Evolutionary conservation across 2,888 invertebrate genomes (phyloP), one percentile per base, ranked within the genome.

Genomic region (Drosophila testacea): DNA sequence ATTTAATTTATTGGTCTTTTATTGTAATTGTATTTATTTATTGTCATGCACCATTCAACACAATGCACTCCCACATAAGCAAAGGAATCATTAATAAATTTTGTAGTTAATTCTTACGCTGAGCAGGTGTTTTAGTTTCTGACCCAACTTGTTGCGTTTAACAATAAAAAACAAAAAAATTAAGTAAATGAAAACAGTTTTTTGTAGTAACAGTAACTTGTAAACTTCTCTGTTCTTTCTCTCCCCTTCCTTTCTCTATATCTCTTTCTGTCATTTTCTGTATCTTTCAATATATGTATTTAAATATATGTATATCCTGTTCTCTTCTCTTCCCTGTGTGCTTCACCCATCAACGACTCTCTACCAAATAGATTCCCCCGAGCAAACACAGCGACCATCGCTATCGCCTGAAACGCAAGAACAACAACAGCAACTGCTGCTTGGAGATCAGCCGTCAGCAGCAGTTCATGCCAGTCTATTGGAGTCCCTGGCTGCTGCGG

Each of bases 401-500:
- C 69, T 59, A 55, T 86, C 87, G 64, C 73, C 81, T 69, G 81
- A 86, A 71, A 70, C 69, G 70, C 81, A 69, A 56, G 75, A 74
- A 39, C 76, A 71, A n/a, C 72, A 73, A 36, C 85, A 71, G 61
- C 80, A 73, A 64, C 32, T 76, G 65, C 69, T 72, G 51, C 52
- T 75, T 44, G 74, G 77, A 55, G 77, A 79, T 51, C 76, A 79
- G 47, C 79, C 63, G 39, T 32, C 86, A 47, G 76, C 79, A 60
- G 85, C 85, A 61, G 85, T 88, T 38, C 84, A 88, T 73, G 88
- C 88, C 69, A 85, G 80, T 69, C 80, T 86, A 44, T 67, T 88
- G 83, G 88, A 88, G 55, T 82, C 88, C 7, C 60, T 85, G 74
- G 88, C 84, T 66, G 84, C 85, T 74, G 85, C 86, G 38, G 90